Conservation (phyloP, 2,113 vertebrate genomes). For the Lamprotornis superbus region DNA sequence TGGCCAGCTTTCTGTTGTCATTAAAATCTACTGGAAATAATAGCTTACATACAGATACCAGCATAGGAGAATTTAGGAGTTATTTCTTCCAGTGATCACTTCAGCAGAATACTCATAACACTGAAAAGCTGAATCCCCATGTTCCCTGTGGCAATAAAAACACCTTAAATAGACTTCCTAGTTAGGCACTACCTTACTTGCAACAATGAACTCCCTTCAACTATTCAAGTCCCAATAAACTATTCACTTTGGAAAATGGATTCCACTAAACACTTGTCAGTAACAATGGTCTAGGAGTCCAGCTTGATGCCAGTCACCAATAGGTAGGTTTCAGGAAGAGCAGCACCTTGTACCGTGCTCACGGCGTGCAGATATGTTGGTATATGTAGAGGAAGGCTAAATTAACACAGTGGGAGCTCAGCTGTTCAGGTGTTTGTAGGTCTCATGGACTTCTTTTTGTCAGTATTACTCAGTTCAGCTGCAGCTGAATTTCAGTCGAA, state of each 20-base stretch:
- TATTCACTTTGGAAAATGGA: neutral
- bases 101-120: neutral
- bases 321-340: neutral
- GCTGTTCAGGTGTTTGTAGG: neutral
- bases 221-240: neutral
- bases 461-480: neutral
- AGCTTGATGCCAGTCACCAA: neutral
- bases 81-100: neutral
- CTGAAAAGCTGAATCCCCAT: neutral
- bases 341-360: neutral
- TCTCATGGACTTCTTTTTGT: neutral
- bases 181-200: neutral
- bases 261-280: neutral
- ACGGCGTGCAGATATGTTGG: neutral
- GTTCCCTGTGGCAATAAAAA: neutral
- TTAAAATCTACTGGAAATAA: slow-evolving; percentile 4
- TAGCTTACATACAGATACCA: neutral
- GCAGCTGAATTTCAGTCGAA: neutral
- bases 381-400: neutral
- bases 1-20: neutral
- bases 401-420: neutral
- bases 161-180: neutral
- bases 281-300: neutral
- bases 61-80: neutral
- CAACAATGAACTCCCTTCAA: neutral